These are phyloP conservation scores for Gallinago paraguaiae DNA, from an alignment of 2,113 vertebrate genomes.

Conservation along the genomic window DNA sequence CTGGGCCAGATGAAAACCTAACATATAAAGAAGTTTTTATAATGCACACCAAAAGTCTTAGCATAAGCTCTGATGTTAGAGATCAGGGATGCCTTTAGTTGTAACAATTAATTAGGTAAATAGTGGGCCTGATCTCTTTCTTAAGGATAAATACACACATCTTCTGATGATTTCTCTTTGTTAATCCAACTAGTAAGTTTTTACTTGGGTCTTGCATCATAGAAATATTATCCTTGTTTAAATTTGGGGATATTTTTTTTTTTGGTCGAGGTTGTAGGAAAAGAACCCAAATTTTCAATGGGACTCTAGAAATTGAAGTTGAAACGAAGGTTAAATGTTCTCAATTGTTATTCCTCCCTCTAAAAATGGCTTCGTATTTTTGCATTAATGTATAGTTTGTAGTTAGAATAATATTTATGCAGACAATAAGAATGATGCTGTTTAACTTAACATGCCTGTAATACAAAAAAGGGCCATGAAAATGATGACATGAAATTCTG, in stretches of 20 bases:
- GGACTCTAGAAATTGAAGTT: neutral
- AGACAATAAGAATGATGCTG: neutral
- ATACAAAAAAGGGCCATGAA: neutral
- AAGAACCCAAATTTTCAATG: accelerated
- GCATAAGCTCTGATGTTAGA: neutral
- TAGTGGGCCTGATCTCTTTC: neutral
- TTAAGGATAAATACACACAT: neutral
- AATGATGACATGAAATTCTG: neutral
- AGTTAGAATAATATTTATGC: neutral
- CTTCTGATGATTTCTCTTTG: neutral
- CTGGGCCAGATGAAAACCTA: neutral
- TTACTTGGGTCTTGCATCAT: neutral
- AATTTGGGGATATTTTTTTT: neutral
- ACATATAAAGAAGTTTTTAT: neutral
- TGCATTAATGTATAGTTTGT: neutral
- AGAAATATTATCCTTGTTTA: neutral
- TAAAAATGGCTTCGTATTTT: neutral
- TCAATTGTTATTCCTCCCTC: neutral
- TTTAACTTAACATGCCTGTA: neutral
- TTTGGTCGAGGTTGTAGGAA: neutral
- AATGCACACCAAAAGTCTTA: neutral
- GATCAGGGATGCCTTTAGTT: neutral
- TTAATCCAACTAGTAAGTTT: neutral
- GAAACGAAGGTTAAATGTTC: neutral
- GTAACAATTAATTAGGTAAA: neutral